Evolutionary conservation across 2,888 invertebrate genomes (phyloP), one percentile per base, ranked within the genome.

Genomic region (Leptopilina syphax): DNA sequence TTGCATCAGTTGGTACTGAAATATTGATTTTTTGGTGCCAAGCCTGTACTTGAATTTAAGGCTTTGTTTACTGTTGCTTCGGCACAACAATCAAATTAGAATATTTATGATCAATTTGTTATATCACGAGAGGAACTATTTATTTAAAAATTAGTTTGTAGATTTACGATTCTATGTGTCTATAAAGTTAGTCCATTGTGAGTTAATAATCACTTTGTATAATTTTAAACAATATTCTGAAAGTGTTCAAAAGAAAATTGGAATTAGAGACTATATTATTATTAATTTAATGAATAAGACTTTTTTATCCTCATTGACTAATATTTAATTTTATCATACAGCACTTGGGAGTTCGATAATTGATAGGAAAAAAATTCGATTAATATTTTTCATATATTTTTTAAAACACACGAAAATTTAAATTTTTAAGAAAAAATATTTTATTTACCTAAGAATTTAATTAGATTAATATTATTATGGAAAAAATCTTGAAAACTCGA

Each of bases 41-140:
- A 73, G 73, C 73, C 27, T 57, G 24, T 9, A 41, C 8, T 8
- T 57, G 9, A 41, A 70, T 24, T 27, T 54, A 50, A 13, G 70
- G 54, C 34, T 54, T 70, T 70, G 60, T 54, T 54, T 70, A 73
- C 57, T 73, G 57, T 73, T 73, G 50, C 73, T 73, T 73, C 73
- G 73, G 54, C 57, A 73, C 73, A 73, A 70, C 57, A 73, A 73
- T 73, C 57, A 73, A 73, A 73, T 73, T 54, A 73, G 73, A n/a
- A 57, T 73, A 73, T 73, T 70, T 73, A 57, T 57, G 13, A n/a
- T 57, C n/a, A 34, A 57, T 24, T 73, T 73, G 27, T 73, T 73
- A 73, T 73, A 73, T 73, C 73, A 73, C 57, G 8, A n/a, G 27
- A 34, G 34, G 34, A 73, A 70, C 18, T 73, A 50, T 73, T 70